Evolutionary conservation across 2,797 vertebrate species (phyloP), one percentile per base, ranked within the genome.

Genomic region (Tragopan temminckii): DNA sequence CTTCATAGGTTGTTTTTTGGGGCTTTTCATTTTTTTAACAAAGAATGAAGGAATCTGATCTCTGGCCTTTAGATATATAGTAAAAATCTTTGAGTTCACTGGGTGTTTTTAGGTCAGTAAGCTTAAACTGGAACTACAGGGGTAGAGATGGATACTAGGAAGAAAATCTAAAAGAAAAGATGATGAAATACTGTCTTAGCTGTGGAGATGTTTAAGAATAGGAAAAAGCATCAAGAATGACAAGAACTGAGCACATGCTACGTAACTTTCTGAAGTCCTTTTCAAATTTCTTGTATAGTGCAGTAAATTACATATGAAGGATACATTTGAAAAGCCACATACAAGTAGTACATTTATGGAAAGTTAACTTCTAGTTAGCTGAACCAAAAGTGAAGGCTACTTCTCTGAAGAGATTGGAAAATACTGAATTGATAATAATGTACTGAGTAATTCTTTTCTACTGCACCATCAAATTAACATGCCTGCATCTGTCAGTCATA

Each of bases 401-500:
- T 88, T 86, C 46, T 48, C 45, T 36, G 24, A 71, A 90, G 68
- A 89, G 91, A 80, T 4, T 80, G n/a, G 75, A 92, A 87, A 92
- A 91, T 57, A 70, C 24, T 62, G 66, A 90, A 74, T 74, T 68
- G 79, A 78, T 94, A 80, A 89, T 83, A 72, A 88, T 80, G 62
- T 75, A 88, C 62, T 88, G 86, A 96, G 81, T 96, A 89, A 95
- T 94, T 90, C 66, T 92, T 95, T 53, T 96, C 94, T 93, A 90
- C 69, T 87, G 86, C 79, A 93, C 92, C 86, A 88, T 92, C 72
- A 82, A 95, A 96, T 94, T 90, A 52, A 94, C 55, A 72, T 66
- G 43, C 79, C 68, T 93, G 92, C 94, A 95, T 96, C 93, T 96
- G 94, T 83, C 90, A 94, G 45, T 94, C 94, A 95, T 95, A 95